phyloP scores from a whole-genome alignment of 1,140 invertebrate genomes.

The Eurytemora carolleeae region DNA sequence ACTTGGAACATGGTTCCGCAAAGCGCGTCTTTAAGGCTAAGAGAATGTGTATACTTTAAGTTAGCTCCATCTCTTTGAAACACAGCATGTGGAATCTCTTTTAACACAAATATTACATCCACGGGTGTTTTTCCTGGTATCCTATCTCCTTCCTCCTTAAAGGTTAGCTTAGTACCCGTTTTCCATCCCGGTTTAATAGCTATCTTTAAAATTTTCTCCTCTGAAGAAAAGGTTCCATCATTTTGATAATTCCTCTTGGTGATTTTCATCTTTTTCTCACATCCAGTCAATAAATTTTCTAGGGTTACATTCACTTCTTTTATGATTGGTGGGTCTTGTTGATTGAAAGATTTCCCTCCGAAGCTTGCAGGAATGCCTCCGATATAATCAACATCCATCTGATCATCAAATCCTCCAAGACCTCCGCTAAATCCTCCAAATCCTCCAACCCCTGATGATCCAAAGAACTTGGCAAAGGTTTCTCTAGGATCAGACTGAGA shows the following conservation, averaged over 20 bases:
- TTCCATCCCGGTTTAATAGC: slow-evolving; percentile 98
- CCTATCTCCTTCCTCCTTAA: slow-evolving; percentile 95
- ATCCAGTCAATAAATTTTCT: slow-evolving; percentile 74
- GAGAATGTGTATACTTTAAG: slow-evolving; percentile 69
- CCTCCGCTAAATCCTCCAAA: slow-evolving; percentile 18
- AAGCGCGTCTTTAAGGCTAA: slow-evolving; percentile 73
- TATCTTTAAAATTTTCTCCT: slow-evolving; percentile 95
- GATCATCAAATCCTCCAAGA: slow-evolving; percentile 13
- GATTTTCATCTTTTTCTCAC: slow-evolving; percentile 99
- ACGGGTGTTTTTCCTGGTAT: slow-evolving; percentile 85
- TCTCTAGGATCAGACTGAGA: slow-evolving; percentile 50
- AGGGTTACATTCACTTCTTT: slow-evolving; percentile 84
- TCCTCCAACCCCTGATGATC: slow-evolving; percentile 31
- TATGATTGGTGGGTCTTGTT: slow-evolving; percentile 79
- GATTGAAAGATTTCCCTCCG: slow-evolving; percentile 34
- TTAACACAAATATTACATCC: slow-evolving; percentile 96
- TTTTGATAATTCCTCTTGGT: slow-evolving; percentile 63
- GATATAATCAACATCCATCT: neutral
- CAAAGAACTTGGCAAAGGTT: slow-evolving; percentile 87
- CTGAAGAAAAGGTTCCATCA: slow-evolving; percentile 63
- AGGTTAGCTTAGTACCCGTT: slow-evolving; percentile 95
- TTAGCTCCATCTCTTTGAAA: slow-evolving; percentile 92
- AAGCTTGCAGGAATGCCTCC: slow-evolving; percentile 25
- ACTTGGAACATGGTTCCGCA: slow-evolving; percentile 73
- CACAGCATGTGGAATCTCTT: slow-evolving; percentile 80